Percentiles rank a stretch among this genome's conserved stretches.
Evolutionary conservation across 2,888 invertebrate genomes (phyloP).

Genomic region (Myathropa florea): DNA sequence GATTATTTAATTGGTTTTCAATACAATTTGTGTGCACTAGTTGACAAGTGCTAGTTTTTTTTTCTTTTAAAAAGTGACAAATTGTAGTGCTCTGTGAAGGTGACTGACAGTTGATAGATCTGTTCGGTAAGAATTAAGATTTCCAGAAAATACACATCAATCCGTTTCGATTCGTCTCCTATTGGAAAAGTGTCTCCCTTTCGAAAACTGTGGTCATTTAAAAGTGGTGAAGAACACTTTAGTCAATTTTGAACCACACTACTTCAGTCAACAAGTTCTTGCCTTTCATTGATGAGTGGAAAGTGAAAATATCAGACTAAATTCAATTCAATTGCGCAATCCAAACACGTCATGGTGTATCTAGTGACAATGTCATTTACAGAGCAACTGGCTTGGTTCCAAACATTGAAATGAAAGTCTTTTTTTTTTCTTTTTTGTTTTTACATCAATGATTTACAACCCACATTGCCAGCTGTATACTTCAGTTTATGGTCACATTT

Average conservation of each 20-base stretch:
- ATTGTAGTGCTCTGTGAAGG: background rate
- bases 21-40: background rate
- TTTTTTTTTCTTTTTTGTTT: background rate
- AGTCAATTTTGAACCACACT: background rate
- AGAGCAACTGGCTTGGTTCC: conserved; percentile 8
- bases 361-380: conserved; percentile 41
- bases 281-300: background rate
- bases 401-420: conserved; percentile 39
- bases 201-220: too few relatives aligned
- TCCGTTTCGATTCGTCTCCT: too few relatives aligned
- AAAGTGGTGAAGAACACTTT: background rate
- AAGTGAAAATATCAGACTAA: conserved; percentile 15
- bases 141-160: background rate
- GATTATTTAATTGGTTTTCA: background rate
- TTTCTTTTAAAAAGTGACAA: too few relatives aligned
- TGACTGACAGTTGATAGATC: background rate
- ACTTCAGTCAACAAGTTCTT: background rate
- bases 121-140: background rate
- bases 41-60: too few relatives aligned
- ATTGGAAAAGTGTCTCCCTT: too few relatives aligned
- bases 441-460: conserved; percentile 6
- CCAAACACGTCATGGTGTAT: conserved; percentile 10
- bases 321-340: conserved; percentile 28
- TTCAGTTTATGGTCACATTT: background rate
- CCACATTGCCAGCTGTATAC: background rate